Conservation (phyloP, 2,113 vertebrate species). For the Ceyx margarethae region DNA sequence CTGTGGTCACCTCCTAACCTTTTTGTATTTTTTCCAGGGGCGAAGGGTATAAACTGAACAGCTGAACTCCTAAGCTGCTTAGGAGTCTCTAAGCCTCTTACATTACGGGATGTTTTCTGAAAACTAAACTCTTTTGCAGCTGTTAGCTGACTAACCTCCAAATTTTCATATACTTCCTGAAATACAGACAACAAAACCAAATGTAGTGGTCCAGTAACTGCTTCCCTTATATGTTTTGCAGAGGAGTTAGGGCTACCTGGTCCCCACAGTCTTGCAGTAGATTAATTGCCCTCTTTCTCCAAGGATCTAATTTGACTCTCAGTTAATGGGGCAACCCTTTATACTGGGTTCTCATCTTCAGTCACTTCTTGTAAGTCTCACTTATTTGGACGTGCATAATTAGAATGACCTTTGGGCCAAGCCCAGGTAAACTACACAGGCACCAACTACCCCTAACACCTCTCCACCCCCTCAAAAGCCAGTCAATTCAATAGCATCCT, state of each 20-base stretch:
- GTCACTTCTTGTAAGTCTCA: background rate
- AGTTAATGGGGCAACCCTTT: background rate
- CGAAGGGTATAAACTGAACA: background rate
- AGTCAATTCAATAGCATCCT: background rate
- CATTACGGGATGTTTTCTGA: background rate
- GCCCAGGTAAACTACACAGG: background rate
- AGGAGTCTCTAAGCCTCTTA: slow-evolving; percentile 46
- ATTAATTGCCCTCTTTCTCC: background rate
- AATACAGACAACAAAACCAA: background rate
- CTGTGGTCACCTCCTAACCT: slow-evolving; percentile 1
- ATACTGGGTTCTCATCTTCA: background rate
- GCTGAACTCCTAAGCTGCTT: slow-evolving; percentile 46
- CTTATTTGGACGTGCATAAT: background rate
- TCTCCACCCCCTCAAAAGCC: background rate
- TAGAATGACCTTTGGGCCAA: background rate
- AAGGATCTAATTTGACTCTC: background rate
- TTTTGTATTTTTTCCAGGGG: accelerated
- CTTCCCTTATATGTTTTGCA: background rate
- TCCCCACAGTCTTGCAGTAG: background rate
- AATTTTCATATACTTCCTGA: background rate
- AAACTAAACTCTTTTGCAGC: background rate
- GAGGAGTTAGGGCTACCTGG: background rate
- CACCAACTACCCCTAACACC: accelerated
- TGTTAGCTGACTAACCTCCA: background rate
- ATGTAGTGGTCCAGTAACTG: background rate